Base-by-base conservation (phyloP, 92 coral and sea anemone genomes). In the Heliopora coerulea region DNA sequence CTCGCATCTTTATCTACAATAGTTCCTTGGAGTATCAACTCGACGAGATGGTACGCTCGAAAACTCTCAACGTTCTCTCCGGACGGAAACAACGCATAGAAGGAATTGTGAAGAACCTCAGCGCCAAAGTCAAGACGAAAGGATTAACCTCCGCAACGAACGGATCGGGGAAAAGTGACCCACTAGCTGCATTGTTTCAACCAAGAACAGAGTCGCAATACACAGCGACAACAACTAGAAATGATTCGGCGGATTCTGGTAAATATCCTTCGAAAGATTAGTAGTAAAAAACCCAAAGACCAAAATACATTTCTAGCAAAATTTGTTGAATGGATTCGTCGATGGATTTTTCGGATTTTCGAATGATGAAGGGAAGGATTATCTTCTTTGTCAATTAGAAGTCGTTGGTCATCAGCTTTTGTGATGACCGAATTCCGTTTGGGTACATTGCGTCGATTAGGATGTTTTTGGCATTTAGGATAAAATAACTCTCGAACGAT, bases 41-140 rank as follows among this genome's bases (percentile, higher is more conserved):
- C 8, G 42, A 20, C 50, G 35, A 70, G 30, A 70, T 70, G 77
- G 77, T 70, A 31, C 77, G 77, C 25, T 32, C 48, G 44, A 70
- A 70, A n/a, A 30, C 32, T 13, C n/a, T 35, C 18, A 31, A 11
- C 63, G 62, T 58, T 30, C 62, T 58, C n/a, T 52, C 77, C 9
- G 77, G 77, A 30, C 56, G 77, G 20, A 70, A 70, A 41, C 63
- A 70, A 34, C 62, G 77, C 13, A 70, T 70, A 11, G 77, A 70
- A 54, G 77, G 77, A 7, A 70, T 70, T 20, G 77, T 70, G 19
- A 31, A 70, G 49, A 70, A 34, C 54, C 57, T 70, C 12, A 70
- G 77, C 63, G 77, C 77, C 34, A 70, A 70, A 39, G 50, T 56
- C 29, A 3, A 8, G 9, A 56, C 61, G 14, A 23, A 56, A 28